These are phyloP conservation scores for Bombus confusus DNA, from an alignment of 1,140 invertebrate genomes.

Conservation along the genomic window DNA sequence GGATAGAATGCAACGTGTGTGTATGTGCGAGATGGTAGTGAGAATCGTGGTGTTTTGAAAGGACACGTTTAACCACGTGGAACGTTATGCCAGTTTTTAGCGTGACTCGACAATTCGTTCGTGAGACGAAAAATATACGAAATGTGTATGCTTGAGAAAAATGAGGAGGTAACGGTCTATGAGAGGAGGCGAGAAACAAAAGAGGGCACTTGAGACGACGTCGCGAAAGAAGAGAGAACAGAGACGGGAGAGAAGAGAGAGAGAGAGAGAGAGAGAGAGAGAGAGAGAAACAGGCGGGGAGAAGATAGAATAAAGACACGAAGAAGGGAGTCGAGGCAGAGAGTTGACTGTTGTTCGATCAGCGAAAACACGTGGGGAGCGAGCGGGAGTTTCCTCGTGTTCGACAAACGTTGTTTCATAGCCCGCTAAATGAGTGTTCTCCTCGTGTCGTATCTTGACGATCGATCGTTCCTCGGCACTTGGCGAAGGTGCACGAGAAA, in stretches of 20 bases:
- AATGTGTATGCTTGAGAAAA: constrained; percentile 7
- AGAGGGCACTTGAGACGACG: constrained; percentile 11
- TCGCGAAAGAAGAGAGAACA: constrained; percentile 15
- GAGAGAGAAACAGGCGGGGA: neutral
- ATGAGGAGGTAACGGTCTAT: constrained; percentile 1
- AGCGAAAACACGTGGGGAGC: constrained; percentile 59
- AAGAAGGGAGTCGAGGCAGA: neutral
- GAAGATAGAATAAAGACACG: constrained; percentile 41
- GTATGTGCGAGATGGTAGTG: constrained; percentile 12
- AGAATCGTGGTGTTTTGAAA: constrained; percentile 38
- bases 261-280: neutral
- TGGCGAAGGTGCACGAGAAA: neutral
- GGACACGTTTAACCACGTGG: constrained; percentile 56
- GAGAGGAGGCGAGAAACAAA: neutral
- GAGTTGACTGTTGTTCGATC: constrained; percentile 37
- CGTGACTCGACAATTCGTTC: constrained; percentile 25
- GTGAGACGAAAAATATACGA: neutral
- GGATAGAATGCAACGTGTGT: constrained; percentile 14
- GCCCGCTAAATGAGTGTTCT: neutral
- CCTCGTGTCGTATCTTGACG: constrained; percentile 12
- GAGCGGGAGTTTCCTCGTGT: constrained; percentile 28
- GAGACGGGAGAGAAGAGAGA: constrained; percentile 13
- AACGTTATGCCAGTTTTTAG: constrained; percentile 22
- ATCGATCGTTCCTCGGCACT: constrained; percentile 22
- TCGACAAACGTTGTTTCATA: constrained; percentile 18